These are phyloP conservation scores for Rousettus leschenaultii DNA, from an alignment of 2,113 vertebrate species.

Conservation along the genomic window DNA sequence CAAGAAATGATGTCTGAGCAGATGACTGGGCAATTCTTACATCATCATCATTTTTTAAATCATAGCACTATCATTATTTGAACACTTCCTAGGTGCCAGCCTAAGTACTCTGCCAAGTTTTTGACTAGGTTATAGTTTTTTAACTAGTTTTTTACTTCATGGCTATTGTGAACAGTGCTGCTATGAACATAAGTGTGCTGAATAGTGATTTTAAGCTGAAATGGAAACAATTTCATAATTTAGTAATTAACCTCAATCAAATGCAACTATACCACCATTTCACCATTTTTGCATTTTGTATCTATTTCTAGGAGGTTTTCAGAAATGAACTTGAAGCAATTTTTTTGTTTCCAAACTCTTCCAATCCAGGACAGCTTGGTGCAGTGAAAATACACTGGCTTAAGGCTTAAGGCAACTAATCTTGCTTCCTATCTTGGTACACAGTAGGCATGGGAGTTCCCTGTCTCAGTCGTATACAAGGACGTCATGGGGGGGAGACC, in stretches of 20 bases:
- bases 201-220: conserved; percentile 24
- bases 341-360: background rate
- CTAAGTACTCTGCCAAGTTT: background rate
- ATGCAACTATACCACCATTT: background rate
- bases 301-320: background rate
- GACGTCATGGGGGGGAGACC: background rate
- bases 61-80: background rate
- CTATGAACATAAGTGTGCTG: background rate
- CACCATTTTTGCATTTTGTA: background rate
- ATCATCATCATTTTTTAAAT: background rate
- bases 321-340: conserved; percentile 13
- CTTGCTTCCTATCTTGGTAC: background rate
- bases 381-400: background rate
- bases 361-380: background rate
- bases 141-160: background rate
- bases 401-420: background rate
- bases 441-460: background rate
- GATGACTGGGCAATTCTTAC: background rate
- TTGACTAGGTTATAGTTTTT: background rate
- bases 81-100: background rate
- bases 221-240: background rate
- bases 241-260: background rate
- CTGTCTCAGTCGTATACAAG: background rate
- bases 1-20: background rate
- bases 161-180: background rate